Conservation (phyloP, 2,888 invertebrate genomes). For the Cephalotes varians region DNA sequence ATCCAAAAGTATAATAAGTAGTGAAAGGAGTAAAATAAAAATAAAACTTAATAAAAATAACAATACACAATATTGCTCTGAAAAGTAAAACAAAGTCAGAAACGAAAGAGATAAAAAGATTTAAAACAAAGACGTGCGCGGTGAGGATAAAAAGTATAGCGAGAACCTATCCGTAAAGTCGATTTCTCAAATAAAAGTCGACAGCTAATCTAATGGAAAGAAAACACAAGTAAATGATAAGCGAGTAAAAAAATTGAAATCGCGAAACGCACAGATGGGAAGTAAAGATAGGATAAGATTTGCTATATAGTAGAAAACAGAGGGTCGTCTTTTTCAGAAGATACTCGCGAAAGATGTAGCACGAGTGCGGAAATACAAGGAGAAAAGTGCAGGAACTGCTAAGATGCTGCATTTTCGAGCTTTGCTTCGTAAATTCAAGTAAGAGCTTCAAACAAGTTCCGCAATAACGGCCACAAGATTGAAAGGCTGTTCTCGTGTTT, state of each 20-base stretch:
- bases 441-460: conserved; percentile 60
- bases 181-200: conserved; percentile 38
- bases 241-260: conserved; percentile 8
- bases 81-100: not conserved
- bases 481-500: conserved; percentile 59
- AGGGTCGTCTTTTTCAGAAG: conserved; percentile 21
- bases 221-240: conserved; percentile 34
- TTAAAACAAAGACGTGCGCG: not conserved
- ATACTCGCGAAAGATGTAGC: conserved; percentile 20
- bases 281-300: not conserved
- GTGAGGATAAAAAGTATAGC: not conserved
- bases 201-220: conserved; percentile 40
- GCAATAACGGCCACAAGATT: conserved; percentile 56
- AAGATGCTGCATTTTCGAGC: conserved; percentile 39
- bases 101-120: not conserved
- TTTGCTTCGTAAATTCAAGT: conserved; percentile 66
- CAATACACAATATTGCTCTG: not conserved
- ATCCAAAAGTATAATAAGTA: not conserved
- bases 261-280: not conserved
- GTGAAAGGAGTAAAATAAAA: too few relatives aligned
- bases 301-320: conserved; percentile 21
- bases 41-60: conserved; percentile 5
- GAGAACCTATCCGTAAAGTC: not conserved
- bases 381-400: conserved; percentile 26
- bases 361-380: conserved; percentile 22